Evolutionary conservation across 2,797 vertebrate species (phyloP).

Genomic region (Heterohyrax brucei): DNA sequence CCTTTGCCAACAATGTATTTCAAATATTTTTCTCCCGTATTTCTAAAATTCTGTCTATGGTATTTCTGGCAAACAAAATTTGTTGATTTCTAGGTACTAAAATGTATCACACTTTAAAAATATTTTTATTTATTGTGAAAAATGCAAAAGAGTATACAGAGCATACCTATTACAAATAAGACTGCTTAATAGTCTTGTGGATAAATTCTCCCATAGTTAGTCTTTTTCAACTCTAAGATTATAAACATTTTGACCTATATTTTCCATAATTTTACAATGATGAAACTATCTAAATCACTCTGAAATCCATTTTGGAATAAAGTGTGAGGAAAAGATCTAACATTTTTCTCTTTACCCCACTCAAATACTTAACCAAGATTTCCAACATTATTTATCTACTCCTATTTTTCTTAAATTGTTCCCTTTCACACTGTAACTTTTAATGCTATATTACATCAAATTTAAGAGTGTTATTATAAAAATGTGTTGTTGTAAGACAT

Average conservation of each 20-base stretch:
- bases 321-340: background rate
- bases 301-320: background rate
- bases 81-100: background rate
- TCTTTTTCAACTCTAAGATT: background rate
- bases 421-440: constrained; percentile 16
- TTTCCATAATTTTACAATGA: constrained; percentile 38
- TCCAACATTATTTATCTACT: background rate
- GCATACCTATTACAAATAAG: background rate
- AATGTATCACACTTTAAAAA: background rate
- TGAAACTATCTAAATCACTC: background rate
- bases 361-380: background rate
- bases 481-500: background rate
- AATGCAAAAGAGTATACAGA: background rate
- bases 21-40: background rate
- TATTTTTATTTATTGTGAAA: constrained; percentile 6
- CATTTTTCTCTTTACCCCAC: background rate
- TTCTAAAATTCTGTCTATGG: constrained; percentile 38
- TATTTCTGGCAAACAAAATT: constrained; percentile 42
- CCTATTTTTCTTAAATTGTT: constrained; percentile 23
- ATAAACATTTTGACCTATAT: constrained; percentile 3
- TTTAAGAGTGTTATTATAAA: background rate
- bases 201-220: background rate
- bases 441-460: constrained; percentile 12
- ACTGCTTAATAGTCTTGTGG: background rate
- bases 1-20: constrained; percentile 1